Evolutionary conservation across 2,797 vertebrate genomes (phyloP).

Genomic region (Erpetoichthys calabaricus): DNA sequence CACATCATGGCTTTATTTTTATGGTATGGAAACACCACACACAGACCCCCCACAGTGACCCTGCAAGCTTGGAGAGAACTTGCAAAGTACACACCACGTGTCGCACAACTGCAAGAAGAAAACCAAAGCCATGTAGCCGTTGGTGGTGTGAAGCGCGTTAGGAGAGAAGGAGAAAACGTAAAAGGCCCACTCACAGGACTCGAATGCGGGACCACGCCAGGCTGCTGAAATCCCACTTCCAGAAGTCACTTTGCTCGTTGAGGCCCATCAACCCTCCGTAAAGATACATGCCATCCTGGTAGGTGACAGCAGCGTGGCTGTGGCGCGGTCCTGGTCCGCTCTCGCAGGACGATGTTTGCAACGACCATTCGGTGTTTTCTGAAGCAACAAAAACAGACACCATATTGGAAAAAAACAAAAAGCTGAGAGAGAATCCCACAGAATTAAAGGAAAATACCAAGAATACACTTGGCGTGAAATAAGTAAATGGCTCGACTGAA

Average conservation of each 20-base stretch:
- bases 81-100: no score
- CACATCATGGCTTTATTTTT: no score
- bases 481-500: no score
- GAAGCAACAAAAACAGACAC: conserved; percentile 1
- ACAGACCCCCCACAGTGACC: no score
- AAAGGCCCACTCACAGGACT: conserved; percentile 41
- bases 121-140: no score
- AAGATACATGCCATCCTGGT: conserved; percentile 59
- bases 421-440: conserved; percentile 2
- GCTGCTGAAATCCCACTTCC: conserved; percentile 58
- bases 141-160: no score
- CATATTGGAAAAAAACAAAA: no score
- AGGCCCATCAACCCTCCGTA: conserved; percentile 64
- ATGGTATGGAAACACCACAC: no score
- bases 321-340: conserved; percentile 61
- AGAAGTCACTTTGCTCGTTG: conserved; percentile 68
- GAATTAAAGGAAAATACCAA: conserved; percentile 8
- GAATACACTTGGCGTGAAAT: no score
- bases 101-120: no score
- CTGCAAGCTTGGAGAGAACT: no score
- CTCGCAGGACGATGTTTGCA: conserved; percentile 23
- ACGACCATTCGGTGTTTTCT: conserved; percentile 57
- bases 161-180: no score
- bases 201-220: conserved; percentile 55
- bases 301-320: conserved; percentile 52